Base-by-base conservation (phyloP, 1,140 invertebrate species). In the Lordiphosa collinella region DNA sequence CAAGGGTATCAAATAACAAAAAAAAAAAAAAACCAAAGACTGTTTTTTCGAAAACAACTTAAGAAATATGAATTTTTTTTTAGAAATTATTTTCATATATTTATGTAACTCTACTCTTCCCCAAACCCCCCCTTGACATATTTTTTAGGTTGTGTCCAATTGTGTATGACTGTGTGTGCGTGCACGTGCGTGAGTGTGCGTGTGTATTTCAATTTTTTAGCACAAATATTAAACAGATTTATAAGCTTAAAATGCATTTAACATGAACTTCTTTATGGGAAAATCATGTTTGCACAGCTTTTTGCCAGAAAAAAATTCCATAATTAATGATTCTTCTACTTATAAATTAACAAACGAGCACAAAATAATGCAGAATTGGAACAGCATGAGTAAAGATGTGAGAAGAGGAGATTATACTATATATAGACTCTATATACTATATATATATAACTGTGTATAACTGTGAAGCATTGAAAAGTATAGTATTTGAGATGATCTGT, bases 401-500 rank as follows among this genome's bases (percentile, higher is more conserved):
- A 22, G 18, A 25, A 4, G 22, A 25, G 22, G 4, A 18, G 18
- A 18, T 4, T 18, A 18, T 25, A 25, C 3, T 35, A 32, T 35
- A 12, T 22, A 44, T 44, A 11, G 51, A 50, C 32, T 60, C 35
- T 51, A 51, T 60, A 35, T 76, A 76, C 40, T 29, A 66, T 61
- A 53, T 67, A 51, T 82, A 66, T 69, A 71, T 60, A 80, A 73
- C 67, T 78, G 67, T 78, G 73, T 75, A 76, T 61, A 79, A 72
- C 69, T 80, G 68, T 73, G 69, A 79, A 72, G 63, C 76, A 82
- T 79, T 79, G 70, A 65, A 52, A 82, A 54, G 49, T 57, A 60
- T 52, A 79, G 62, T 74, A 76, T 80, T 72, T 84, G 66, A 82
- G 76, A 82, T 82, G 76, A 82, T 82, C 76, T 82, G 76, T 82